Evolutionary conservation across 35 echinoderm and acorn worm species (phyloP).

Genomic region (Acanthaster planci): DNA sequence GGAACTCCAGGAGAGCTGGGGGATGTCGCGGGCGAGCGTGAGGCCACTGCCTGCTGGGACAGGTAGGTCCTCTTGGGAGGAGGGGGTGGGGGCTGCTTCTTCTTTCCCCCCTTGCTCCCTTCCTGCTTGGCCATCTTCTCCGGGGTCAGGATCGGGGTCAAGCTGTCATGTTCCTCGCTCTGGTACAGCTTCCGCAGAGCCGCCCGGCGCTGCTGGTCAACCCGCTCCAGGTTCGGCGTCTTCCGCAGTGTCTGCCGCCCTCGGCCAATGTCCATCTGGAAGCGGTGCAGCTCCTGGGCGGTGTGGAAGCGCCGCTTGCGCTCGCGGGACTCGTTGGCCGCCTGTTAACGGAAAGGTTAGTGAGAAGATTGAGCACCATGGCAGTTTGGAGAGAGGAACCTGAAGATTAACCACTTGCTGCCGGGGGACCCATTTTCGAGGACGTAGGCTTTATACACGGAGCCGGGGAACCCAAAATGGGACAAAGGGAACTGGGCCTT

Average conservation of each 20-base stretch:
- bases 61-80: conserved; percentile 64
- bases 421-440: no score
- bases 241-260: conserved; percentile 46
- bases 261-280: conserved; percentile 55
- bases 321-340: background rate
- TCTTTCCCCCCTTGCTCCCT: conserved; percentile 32
- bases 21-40: conserved; percentile 44
- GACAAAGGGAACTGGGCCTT: no score
- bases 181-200: conserved; percentile 60
- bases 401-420: no score
- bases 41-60: conserved; percentile 30
- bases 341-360: conserved; percentile 28
- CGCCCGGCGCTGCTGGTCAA: conserved; percentile 27
- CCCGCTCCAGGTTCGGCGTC: conserved; percentile 58
- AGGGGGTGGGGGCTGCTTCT: conserved; percentile 75
- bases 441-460: no score
- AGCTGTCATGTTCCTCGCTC: conserved; percentile 74
- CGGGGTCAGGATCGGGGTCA: conserved; percentile 89
- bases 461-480: no score
- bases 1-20: background rate
- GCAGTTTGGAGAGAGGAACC: no score
- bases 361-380: background rate
- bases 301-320: conserved; percentile 42
- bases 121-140: conserved; percentile 74
- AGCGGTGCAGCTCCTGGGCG: conserved; percentile 52